These are phyloP conservation scores for Oophaga pumilio DNA, from an alignment of 2,113 vertebrate species.

Conservation along the genomic window DNA sequence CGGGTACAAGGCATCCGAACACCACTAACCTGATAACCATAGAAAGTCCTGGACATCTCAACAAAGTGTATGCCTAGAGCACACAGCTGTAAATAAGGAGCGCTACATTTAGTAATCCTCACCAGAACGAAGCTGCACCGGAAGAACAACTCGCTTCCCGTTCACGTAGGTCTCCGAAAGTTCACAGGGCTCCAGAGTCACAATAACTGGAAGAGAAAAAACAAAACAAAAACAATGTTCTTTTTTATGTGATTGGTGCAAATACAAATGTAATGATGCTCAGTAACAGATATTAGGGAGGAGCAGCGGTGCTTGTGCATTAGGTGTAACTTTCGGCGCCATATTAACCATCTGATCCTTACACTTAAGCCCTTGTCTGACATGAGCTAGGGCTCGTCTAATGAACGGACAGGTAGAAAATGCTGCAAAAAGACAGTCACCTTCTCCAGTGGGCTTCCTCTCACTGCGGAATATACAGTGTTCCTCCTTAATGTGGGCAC, in stretches of 20 bases:
- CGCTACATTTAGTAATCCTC: conserved; percentile 47
- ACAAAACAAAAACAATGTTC: not conserved
- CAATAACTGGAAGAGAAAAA: conserved; percentile 79
- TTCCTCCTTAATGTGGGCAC: conserved; percentile 95
- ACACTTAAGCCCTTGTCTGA: not conserved
- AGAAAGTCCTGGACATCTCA: too few species aligned
- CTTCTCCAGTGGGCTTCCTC: conserved; percentile 84
- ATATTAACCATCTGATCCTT: too few species aligned
- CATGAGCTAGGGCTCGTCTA: not conserved
- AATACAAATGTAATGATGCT: not conserved
- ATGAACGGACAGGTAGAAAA: not conserved
- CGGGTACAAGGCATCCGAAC: too few species aligned
- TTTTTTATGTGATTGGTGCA: not conserved
- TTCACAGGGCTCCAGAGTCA: conserved; percentile 92
- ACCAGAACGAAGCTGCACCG: conserved; percentile 95
- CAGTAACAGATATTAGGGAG: not conserved
- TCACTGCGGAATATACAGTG: conserved; percentile 96
- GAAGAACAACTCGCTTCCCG: conserved; percentile 89
- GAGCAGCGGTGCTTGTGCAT: too few species aligned
- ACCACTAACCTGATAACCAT: too few species aligned
- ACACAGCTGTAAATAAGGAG: too few species aligned
- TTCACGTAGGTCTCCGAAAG: conserved; percentile 97
- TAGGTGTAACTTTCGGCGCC: not conserved
- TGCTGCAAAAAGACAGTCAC: conserved; percentile 64
- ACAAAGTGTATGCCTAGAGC: too few species aligned